These are phyloP conservation scores for Rafetus swinhoei DNA, from an alignment of 2,113 vertebrate genomes.

Conservation along the genomic window DNA sequence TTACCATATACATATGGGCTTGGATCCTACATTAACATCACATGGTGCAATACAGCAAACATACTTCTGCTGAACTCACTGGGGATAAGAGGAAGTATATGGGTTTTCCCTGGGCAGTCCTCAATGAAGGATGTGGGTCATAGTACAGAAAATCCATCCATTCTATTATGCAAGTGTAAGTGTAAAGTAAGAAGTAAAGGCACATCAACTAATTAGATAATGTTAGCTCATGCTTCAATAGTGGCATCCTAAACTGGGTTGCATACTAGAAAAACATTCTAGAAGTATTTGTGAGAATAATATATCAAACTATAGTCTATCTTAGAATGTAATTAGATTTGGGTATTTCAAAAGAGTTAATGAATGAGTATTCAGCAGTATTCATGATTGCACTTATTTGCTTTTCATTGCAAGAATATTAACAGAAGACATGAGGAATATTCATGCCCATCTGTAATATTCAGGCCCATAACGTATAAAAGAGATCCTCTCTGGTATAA, in stretches of 20 bases:
- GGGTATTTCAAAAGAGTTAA: background rate
- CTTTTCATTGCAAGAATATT: background rate
- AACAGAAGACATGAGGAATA: background rate
- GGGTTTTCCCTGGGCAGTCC: background rate
- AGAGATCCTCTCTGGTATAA: background rate
- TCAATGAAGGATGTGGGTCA: background rate
- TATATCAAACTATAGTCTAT: background rate
- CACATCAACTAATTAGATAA: background rate
- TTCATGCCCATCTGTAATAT: background rate
- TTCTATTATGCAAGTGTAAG: background rate
- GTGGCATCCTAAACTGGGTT: background rate
- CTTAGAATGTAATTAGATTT: rapidly evolving
- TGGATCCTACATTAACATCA: background rate
- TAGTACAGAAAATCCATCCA: rapidly evolving
- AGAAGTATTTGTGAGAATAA: background rate
- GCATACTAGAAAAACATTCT: background rate
- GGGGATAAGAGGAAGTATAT: background rate
- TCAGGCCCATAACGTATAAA: background rate
- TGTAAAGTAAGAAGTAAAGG: background rate
- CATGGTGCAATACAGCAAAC: background rate
- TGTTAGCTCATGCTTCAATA: background rate
- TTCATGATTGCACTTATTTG: background rate
- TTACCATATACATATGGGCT: background rate
- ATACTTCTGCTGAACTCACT: background rate
- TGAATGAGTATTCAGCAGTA: rapidly evolving